Evolutionary conservation across 2,113 vertebrate genomes (phyloP), one percentile per base, ranked within the genome.

Genomic region (Myanophis thanlyinensis): DNA sequence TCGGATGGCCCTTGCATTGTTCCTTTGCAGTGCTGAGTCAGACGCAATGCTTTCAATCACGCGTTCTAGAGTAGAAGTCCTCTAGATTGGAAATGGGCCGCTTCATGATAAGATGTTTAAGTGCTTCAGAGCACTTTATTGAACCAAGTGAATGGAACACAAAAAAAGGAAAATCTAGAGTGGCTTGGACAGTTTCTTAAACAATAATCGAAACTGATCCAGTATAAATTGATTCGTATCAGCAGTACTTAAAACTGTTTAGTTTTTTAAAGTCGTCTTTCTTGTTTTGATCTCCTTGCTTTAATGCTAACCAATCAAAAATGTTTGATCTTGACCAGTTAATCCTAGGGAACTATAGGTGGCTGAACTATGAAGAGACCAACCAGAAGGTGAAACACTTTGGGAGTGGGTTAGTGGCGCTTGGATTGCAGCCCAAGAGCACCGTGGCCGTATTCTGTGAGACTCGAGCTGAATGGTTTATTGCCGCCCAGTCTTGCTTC

Each of bases 381-480:
- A 98, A 98, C 47, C 67, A 95, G 46, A 92, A 97, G 30, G 97
- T 98, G 18, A 97, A 94, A 95, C 92, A 96, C 86, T 96, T 99
- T 94, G 99, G 99, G 90, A 98, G 97, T 1, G 99, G 99, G 30
- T 95, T 99, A 95, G 97, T 96, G 53, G 98, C 98, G 35, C 92
- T 99, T 93, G 99, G 98, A 40, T 98, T 98, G 35, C 97, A 97
- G 93, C 98, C 99, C 4, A 98, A 97, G 96, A 98, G 93, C 88
- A 98, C 97, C 0, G 98, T 99, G n/a, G 99, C 98, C 40, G 98
- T 99, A 91, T 99, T 99, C 95, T 99, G 99, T 92, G 99, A 99
- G 97, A 99, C 99, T 35, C 97, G 99, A 95, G 98, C 98, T 0
- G 99, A 99, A 89, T 99, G 99, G 99, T 99, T 99, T 98, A 98